Percentiles rank a stretch among this genome's conserved stretches.
phyloP scores from a whole-genome alignment of 64 coral and sea anemone genomes.

The Hydrozoanthus tunicans region DNA sequence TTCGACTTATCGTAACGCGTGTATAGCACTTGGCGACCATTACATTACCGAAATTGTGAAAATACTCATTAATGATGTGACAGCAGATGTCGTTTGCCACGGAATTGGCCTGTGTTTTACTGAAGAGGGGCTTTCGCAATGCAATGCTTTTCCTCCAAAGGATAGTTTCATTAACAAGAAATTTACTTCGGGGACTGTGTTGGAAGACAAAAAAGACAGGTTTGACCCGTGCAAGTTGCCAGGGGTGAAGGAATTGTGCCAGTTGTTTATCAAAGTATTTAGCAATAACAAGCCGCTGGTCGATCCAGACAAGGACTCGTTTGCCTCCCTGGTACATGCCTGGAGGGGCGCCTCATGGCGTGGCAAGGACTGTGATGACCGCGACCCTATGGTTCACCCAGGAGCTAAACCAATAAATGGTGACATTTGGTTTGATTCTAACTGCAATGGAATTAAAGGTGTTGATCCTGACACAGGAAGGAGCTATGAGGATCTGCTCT shows the following conservation, averaged over 20 bases:
- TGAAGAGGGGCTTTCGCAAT: conserved; percentile 76
- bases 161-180: conserved; percentile 56
- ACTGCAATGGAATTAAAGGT: conserved; percentile 96
- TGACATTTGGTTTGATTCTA: conserved; percentile 80
- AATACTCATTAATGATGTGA: conserved; percentile 57
- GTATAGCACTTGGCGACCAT: conserved; percentile 56
- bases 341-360: conserved; percentile 87
- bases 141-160: conserved; percentile 78
- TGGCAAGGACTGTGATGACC: conserved; percentile 84
- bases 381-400: conserved; percentile 49
- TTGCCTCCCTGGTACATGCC: conserved; percentile 46
- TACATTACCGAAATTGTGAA: conserved; percentile 73
- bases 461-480: conserved; percentile 48
- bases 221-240: conserved; percentile 82
- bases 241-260: conserved; percentile 66
- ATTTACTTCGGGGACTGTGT: neutral
- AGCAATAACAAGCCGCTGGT: conserved; percentile 66
- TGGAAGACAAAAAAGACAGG: neutral
- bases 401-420: conserved; percentile 72
- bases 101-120: conserved; percentile 69
- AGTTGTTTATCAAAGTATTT: conserved; percentile 68
- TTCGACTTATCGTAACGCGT: conserved; percentile 58
- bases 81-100: conserved; percentile 92
- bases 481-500: conserved; percentile 78
- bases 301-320: conserved; percentile 82